Conservation (phyloP, 2,113 vertebrate genomes). For the Holacanthus passer region DNA sequence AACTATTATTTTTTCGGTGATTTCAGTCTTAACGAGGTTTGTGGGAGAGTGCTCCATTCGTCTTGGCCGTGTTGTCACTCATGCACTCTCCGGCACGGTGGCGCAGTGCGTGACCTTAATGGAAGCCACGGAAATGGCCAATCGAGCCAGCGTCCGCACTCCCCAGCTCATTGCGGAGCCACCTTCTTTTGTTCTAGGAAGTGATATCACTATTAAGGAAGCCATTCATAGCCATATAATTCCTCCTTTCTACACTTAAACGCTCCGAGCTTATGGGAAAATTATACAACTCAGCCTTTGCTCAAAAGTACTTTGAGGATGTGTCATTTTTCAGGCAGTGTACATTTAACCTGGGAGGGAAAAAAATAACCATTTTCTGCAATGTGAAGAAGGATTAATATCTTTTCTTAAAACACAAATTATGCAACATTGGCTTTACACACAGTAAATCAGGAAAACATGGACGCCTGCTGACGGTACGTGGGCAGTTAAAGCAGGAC, state of each 20-base stretch:
- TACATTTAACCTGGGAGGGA: conserved; percentile 74
- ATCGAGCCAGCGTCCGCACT: conserved; percentile 86
- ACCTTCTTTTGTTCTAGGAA: conserved; percentile 84
- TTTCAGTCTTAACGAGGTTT: conserved; percentile 88
- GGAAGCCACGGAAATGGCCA: conserved; percentile 88
- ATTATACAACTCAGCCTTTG: conserved; percentile 84
- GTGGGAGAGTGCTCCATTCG: conserved; percentile 90
- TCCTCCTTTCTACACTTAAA: conserved; percentile 84
- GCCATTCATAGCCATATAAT: conserved; percentile 84
- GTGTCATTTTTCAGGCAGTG: conserved; percentile 82
- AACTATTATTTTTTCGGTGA: conserved; percentile 93
- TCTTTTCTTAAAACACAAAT: conserved; percentile 77
- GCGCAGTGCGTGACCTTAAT: conserved; percentile 88
- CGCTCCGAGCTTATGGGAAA: conserved; percentile 83
- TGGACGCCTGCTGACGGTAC: conserved; percentile 40
- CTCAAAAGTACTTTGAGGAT: conserved; percentile 81
- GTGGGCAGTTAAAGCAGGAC: conserved; percentile 55
- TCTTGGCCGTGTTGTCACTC: conserved; percentile 89
- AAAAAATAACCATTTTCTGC: conserved; percentile 65
- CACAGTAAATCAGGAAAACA: conserved; percentile 77
- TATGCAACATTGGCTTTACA: conserved; percentile 71
- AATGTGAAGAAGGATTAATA: conserved; percentile 72
- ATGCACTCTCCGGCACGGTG: conserved; percentile 86
- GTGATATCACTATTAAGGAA: conserved; percentile 84
- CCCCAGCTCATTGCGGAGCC: conserved; percentile 68